Conservation (phyloP, 92 coral and sea anemone genomes). For the Actinernus sp. region DNA sequence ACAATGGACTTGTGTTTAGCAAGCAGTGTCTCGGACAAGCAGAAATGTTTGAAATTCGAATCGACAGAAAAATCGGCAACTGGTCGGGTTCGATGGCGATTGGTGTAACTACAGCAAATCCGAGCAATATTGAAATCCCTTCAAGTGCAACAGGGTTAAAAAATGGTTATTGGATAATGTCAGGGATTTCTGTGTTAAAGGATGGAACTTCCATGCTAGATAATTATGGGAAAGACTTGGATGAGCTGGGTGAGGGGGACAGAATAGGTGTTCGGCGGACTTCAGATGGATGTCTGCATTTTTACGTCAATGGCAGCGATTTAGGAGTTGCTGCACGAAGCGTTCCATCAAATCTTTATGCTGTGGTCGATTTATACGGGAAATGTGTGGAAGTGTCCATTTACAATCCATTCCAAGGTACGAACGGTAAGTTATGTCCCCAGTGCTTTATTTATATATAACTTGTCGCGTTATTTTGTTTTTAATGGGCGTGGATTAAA, state of each 20-base stretch:
- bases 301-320: constrained; percentile 89
- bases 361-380: constrained; percentile 95
- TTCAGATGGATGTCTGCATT: constrained; percentile 78
- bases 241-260: constrained; percentile 84
- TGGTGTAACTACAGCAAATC: constrained; percentile 90
- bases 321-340: constrained; percentile 90
- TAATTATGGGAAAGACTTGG: constrained; percentile 85
- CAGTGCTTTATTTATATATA: too few species aligned
- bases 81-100: constrained; percentile 97
- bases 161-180: constrained; percentile 97
- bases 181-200: constrained; percentile 85
- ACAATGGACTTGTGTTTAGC: constrained; percentile 94
- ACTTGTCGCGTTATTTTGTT: too few species aligned
- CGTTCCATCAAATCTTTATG: constrained; percentile 78
- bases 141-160: constrained; percentile 85
- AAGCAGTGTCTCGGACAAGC: constrained; percentile 54
- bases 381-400: constrained; percentile 92
- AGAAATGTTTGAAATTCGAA: constrained; percentile 85
- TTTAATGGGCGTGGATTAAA: neutral
- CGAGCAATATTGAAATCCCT: constrained; percentile 80
- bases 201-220: constrained; percentile 88
- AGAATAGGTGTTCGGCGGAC: constrained; percentile 79
- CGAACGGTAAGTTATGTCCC: constrained; percentile 16
- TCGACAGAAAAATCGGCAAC: constrained; percentile 78
- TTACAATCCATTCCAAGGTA: constrained; percentile 57